Conservation (phyloP, 2,888 invertebrate genomes). For the Strigamia transsilvanica region DNA sequence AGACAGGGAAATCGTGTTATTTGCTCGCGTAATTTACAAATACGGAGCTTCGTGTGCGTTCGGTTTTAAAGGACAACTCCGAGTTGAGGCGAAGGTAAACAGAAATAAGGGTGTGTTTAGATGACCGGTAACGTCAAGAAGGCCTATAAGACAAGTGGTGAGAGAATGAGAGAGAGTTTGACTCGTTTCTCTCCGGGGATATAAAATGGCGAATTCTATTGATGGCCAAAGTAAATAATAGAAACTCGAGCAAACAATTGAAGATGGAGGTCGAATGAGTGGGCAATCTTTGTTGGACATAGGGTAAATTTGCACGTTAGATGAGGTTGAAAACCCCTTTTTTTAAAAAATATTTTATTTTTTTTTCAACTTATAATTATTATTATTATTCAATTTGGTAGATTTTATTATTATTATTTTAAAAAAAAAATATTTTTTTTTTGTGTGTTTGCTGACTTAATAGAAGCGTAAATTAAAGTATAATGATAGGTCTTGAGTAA, state of each 20-base stretch:
- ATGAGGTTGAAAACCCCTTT: not conserved
- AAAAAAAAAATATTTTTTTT: not conserved
- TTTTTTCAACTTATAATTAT: no score
- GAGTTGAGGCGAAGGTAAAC: not conserved
- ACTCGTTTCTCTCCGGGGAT: constrained; percentile 1
- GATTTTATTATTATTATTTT: not conserved
- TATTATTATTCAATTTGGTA: no score
- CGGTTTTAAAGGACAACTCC: not conserved
- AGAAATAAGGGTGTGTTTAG: not conserved
- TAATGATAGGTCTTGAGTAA: constrained; percentile 5
- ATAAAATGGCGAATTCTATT: not conserved
- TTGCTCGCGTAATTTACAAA: constrained; percentile 26
- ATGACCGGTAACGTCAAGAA: constrained; percentile 7
- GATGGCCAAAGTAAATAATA: not conserved
- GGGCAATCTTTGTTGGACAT: not conserved
- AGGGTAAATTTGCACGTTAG: not conserved
- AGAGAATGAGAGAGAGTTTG: not conserved
- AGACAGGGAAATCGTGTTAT: constrained; percentile 11
- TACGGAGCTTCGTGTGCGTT: not conserved
- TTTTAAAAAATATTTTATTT: no score
- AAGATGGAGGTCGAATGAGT: not conserved
- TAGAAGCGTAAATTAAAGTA: not conserved
- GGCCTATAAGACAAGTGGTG: not conserved
- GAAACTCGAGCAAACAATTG: not conserved
- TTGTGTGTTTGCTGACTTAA: not conserved